Evolutionary conservation across 2,113 vertebrate species (phyloP), one percentile per base, ranked within the genome.

Genomic region (Strix uralensis): DNA sequence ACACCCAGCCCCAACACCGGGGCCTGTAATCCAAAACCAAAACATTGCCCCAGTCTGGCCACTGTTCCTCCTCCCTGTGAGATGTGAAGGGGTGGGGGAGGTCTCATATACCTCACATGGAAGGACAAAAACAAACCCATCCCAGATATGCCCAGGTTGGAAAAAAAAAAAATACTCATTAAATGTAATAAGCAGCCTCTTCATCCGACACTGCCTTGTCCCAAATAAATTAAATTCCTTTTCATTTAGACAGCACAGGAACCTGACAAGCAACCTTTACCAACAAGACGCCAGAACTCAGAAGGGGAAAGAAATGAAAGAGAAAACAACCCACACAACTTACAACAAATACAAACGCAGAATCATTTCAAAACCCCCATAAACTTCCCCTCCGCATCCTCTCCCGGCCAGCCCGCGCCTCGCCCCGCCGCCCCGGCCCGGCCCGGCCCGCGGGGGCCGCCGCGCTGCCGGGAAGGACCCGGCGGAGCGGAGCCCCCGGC

Each of bases 141-240:
- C 98, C 98, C 98, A 98, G 97, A 97, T 97, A 97, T 97, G 94
- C 94, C 94, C 96, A 72, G 95, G 97, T 30, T 97, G 97, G 69
- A 97, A 97, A 97, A 86, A 71, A n/a, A 91, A 63, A 40, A 77
- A 13, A 32, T 71, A 96, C 97, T 98, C 97, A 98, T 98, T 98
- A 98, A 97, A 95, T 88, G 92, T 98, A 98, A 98, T 98, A 98
- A 98, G 98, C 97, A 97, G 97, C 96, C 98, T 98, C 97, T 96
- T 97, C 97, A 96, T 96, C 97, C 82, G 97, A 97, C 98, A 98
- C 98, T 97, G 97, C 98, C 98, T 98, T 97, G 98, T 98, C 98
- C 98, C 98, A 98, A 98, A 98, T 98, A 98, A 98, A 98, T 98
- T 97, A 98, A 98, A 98, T 98, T 98, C 98, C 98, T 98, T 98